Percentiles rank a stretch among this genome's conserved stretches.
These are phyloP conservation scores for Wasmannia auropunctata DNA, from an alignment of 1,140 invertebrate species.

Conservation along the genomic window DNA sequence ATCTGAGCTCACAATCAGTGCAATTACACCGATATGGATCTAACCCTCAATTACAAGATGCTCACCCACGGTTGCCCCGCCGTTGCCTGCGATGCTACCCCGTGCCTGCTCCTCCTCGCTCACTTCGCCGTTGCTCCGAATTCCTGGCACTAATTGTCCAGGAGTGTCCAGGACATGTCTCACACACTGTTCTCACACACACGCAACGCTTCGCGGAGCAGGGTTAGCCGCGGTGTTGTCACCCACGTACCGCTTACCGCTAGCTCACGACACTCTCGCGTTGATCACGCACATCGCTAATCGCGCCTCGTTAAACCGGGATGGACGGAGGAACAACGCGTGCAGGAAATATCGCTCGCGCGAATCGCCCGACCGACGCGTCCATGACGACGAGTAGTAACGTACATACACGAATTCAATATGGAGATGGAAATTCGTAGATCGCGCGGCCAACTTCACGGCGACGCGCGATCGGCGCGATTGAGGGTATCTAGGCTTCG, in stretches of 20 bases:
- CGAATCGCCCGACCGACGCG: neutral
- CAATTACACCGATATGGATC: neutral
- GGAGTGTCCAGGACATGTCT: too few species aligned
- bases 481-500: too few species aligned
- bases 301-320: neutral
- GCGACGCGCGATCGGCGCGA: too few species aligned
- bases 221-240: neutral
- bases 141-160: neutral
- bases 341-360: neutral
- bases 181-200: neutral
- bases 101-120: neutral
- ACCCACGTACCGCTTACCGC: neutral
- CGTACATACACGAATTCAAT: too few species aligned
- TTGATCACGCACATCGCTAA: neutral
- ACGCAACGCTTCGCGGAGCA: neutral
- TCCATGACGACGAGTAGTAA: too few species aligned
- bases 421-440: too few species aligned
- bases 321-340: neutral
- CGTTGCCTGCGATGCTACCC: neutral
- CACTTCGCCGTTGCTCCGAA: neutral
- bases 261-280: neutral
- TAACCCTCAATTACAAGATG: neutral
- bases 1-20: neutral
- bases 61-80: neutral
- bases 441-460: slow-evolving; percentile 8